Evolutionary conservation across 37 sponge, comb jelly and placozoan species (phyloP), one percentile per base, ranked within the genome.

Genomic region (Mnemiopsis leidyi): DNA sequence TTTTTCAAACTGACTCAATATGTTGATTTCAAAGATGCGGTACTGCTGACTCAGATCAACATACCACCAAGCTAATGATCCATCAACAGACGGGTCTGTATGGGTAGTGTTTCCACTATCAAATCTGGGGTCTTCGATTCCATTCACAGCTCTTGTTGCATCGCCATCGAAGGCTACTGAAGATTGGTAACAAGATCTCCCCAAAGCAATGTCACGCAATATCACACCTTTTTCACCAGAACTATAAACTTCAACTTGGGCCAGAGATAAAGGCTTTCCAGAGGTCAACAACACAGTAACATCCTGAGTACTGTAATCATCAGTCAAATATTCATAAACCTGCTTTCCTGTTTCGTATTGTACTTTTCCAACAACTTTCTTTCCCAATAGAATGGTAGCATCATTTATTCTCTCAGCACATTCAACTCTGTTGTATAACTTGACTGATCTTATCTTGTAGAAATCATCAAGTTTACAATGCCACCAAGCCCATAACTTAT

Each of bases 391-490:
- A 29, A 71, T 28, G 30, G 75, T 24, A n/a, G 75, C 75, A n/a
- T 28, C 5, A 71, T 71, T 28, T 7, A 71, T 71, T 24, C 75
- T 71, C 7, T 71, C 75, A 71, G 75, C 75, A 71, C 75, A 71
- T 24, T 71, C 75, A 7, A 29, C 75, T 71, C 75, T 71, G 23
- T 71, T 71, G 30, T 28, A 71, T 29, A 71, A 7, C 75, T 28
- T n/a, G 7, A 71, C 75, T 28, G 75, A 29, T 71, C 30, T 71
- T n/a, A 71, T 71, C n/a, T 71, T 71, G 75, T 71, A 71, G 3
- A n/a, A 71, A n/a, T n/a, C 75, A 2, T 28, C 75, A n/a, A 71
- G 75, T 23, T 71, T 24, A 28, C 75, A 71, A 71, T 71, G 75
- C 75, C 75, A 71, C 75, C 75, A 71, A 29, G 75, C 75, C 25